A percentile compares a stretch with the other conserved stretches of the same genome.
Conservation (phyloP, 2,888 invertebrate genomes). For the Aproaerema taeniolella region DNA sequence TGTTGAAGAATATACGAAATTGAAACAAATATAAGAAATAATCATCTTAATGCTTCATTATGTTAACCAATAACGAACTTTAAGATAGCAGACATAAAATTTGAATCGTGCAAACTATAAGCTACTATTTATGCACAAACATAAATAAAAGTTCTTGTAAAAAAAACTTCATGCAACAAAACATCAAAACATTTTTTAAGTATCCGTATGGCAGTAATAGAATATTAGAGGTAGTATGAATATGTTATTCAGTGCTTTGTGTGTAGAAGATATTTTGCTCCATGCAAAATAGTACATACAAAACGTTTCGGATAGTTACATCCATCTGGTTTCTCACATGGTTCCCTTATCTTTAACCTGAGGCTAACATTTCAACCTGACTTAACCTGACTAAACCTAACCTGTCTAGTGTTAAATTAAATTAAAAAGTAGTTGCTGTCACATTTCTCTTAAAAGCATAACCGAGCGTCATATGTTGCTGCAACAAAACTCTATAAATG, state of each 20-base stretch:
- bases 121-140: too few relatives aligned
- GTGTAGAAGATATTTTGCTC: slow-evolving; percentile 71
- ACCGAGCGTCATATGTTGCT: slow-evolving; percentile 7
- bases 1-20: too few relatives aligned
- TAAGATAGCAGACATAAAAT: too few relatives aligned
- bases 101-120: too few relatives aligned
- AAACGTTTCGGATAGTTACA: slow-evolving; percentile 69
- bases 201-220: slow-evolving; percentile 60
- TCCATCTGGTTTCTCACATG: slow-evolving; percentile 83
- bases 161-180: not conserved
- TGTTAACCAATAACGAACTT: too few relatives aligned
- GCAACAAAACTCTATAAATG: not conserved
- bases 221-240: slow-evolving; percentile 17
- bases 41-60: too few relatives aligned
- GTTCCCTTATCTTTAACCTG: slow-evolving; percentile 75
- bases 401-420: not conserved
- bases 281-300: slow-evolving; percentile 90
- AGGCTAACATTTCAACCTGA: slow-evolving; percentile 19
- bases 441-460: slow-evolving; percentile 6
- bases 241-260: slow-evolving; percentile 34
- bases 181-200: slow-evolving; percentile 4
- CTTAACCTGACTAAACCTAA: not conserved
- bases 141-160: not conserved
- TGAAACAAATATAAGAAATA: too few relatives aligned
- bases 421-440: slow-evolving; percentile 10